Evolutionary conservation across 2,888 invertebrate genomes (phyloP), one percentile per base, ranked within the genome.

Genomic region (Rhodophaea formosa): DNA sequence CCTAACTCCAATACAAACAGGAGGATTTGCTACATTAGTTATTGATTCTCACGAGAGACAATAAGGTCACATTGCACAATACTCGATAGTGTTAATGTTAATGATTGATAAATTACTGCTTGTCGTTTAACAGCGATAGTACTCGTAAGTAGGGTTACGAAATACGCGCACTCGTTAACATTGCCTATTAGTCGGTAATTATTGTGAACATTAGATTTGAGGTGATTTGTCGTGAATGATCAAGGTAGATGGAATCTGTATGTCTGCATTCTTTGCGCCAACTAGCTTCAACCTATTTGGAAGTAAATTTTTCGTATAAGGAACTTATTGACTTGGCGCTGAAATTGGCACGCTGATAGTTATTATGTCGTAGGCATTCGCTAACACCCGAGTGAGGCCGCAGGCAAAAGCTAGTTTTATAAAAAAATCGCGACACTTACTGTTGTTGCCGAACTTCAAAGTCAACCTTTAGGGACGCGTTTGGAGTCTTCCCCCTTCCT

Each of bases 81-180:
- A 12, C 12, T n/a, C 39, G 39, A 39, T 39, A 42, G 47, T 49
- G 52, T 62, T 57, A 57, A 54, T 74, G 68, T 74, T 71, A 69
- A 72, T 72, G 68, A 72, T 74, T 80, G 77, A 82, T 81, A 80
- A 79, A 82, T 79, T 70, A 74, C 73, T 64, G 58, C 71, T 76
- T 77, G 79, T 77, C 77, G 74, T 68, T 71, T 63, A 66, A 67
- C 39, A 12, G 39, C 67, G 67, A 69, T 67, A 64, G 66, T 63
- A 29, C n/a, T n/a, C n/a, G n/a, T n/a, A 71, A 74, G 72, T 70
- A 78, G 12, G 10, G 51, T 51, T 51, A 51, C 39, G 35, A 51
- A 35, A 51, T 51, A 15, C 12, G 6, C 12, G n/a, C 1, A 35
- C 32, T 51, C 32, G 16, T 51, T 51, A 17, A 39, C 51, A 16